Conservation (phyloP, 2,113 vertebrate species). For the Microtus richardsoni region DNA sequence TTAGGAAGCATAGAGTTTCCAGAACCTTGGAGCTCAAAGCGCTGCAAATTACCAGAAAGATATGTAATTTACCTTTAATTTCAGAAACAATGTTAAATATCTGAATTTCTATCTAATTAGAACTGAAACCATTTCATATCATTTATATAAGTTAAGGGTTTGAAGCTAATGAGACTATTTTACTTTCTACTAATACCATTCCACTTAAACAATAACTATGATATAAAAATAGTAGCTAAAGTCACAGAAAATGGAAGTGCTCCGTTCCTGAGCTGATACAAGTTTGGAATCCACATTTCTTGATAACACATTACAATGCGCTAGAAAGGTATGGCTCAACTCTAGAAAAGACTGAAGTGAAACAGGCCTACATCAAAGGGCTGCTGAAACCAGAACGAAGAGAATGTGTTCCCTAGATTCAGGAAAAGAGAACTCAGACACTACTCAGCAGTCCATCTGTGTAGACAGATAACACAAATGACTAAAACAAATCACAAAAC, state of each 20-base stretch:
- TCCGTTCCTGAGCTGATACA: constrained; percentile 8
- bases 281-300: background rate
- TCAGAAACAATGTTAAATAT: constrained; percentile 7
- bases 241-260: background rate
- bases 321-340: constrained; percentile 14
- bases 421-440: constrained; percentile 45
- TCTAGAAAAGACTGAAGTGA: constrained; percentile 19
- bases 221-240: constrained; percentile 45
- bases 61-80: constrained; percentile 35
- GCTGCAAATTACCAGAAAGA: constrained; percentile 84
- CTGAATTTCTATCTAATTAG: constrained; percentile 18
- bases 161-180: constrained; percentile 27
- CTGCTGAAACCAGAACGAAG: constrained; percentile 24
- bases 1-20: constrained; percentile 79
- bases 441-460: background rate
- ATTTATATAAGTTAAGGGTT: constrained; percentile 27
- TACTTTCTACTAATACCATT: constrained; percentile 30
- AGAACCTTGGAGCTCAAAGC: constrained; percentile 93
- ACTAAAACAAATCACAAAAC: background rate
- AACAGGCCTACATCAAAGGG: background rate
- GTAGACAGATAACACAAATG: constrained; percentile 4
- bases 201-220: constrained; percentile 26
- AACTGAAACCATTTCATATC: constrained; percentile 24
- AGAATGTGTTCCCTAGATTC: constrained; percentile 18
- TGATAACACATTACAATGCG: background rate